Percentiles rank a stretch among this genome's conserved stretches.
Evolutionary conservation across 2,113 vertebrate species (phyloP).

Genomic region (Serranochromis macrocephalus): DNA sequence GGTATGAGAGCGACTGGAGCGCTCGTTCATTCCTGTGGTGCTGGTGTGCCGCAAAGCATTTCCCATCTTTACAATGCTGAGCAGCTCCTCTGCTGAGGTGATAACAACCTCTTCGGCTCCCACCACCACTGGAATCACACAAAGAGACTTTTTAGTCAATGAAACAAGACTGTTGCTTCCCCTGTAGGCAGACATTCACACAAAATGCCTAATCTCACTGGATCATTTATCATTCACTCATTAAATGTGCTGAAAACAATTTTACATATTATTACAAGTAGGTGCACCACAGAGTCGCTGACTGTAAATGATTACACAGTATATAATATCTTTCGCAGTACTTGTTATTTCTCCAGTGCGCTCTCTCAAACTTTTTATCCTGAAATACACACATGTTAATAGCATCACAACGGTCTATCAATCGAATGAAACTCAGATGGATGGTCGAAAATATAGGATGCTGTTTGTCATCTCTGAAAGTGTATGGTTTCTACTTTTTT

Average conservation of each 20-base stretch:
- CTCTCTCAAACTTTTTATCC: not conserved
- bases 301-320: not conserved
- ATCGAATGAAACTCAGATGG: not conserved
- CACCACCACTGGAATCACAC: conserved; percentile 76
- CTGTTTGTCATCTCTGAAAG: not conserved
- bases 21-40: conserved; percentile 81
- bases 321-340: not conserved
- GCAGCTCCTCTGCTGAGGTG: conserved; percentile 78
- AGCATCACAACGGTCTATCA: not conserved
- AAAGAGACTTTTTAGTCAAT: not conserved
- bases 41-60: conserved; percentile 78
- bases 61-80: conserved; percentile 75
- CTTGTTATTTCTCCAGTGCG: not conserved
- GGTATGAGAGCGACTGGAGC: conserved; percentile 85
- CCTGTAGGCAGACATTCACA: not conserved
- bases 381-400: not conserved
- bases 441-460: not conserved
- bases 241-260: not conserved
- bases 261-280: not conserved
- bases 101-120: conserved; percentile 81
- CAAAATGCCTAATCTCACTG: not conserved
- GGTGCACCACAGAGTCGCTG: fast-evolving
- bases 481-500: not conserved
- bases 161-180: not conserved
- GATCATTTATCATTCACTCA: not conserved